Evolutionary conservation across 2,797 vertebrate genomes (phyloP), one percentile per base, ranked within the genome.

Genomic region (Anabacerthia variegaticeps): DNA sequence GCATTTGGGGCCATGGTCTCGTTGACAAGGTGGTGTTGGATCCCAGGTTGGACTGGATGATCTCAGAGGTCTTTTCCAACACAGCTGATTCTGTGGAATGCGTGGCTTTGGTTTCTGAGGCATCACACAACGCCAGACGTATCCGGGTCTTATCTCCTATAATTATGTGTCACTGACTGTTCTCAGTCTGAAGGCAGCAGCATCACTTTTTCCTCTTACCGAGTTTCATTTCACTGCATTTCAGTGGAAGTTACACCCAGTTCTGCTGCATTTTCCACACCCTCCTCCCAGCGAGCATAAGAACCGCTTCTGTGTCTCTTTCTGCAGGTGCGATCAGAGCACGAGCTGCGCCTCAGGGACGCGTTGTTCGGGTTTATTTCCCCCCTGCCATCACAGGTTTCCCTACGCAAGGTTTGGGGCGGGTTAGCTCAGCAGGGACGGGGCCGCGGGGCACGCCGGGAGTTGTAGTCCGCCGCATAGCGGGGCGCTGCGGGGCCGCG

Each of bases 301-400:
- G 32, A 55, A 63, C n/a, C 3, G 0, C 46, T 30, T 8, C 15
- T 32, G 13, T 12, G 16, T 26, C 68, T 54, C 48, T 44, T 5
- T 58, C 44, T 26, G 52, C 30, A 6, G 30, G 36, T 41, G 20
- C 0, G 0, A n/a, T 46, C 51, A 32, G 2, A 3, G 30, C 18
- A 3, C 1, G 22, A 55, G 20, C 44, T 16, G 48, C 6, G 16
- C 12, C 52, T 43, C 37, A 9, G 41, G 16, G 32, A 27, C 22
- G 20, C 16, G 0, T 1, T 5, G 46, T 2, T 36, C 27, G 0
- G 3, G 28, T 63, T 12, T 16, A 24, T 49, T 22, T 2, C 6
- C 27, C 8, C 10, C 21, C 56, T 24, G n/a, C 43, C 54, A 22
- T 24, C 9, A 10, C 54, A 8, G 20, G 26, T 54, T 43, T 16